A percentile compares a stretch with the other conserved stretches of the same genome.
phyloP scores from a whole-genome alignment of 2,797 vertebrate genomes.

The Epinephelus awoara region DNA sequence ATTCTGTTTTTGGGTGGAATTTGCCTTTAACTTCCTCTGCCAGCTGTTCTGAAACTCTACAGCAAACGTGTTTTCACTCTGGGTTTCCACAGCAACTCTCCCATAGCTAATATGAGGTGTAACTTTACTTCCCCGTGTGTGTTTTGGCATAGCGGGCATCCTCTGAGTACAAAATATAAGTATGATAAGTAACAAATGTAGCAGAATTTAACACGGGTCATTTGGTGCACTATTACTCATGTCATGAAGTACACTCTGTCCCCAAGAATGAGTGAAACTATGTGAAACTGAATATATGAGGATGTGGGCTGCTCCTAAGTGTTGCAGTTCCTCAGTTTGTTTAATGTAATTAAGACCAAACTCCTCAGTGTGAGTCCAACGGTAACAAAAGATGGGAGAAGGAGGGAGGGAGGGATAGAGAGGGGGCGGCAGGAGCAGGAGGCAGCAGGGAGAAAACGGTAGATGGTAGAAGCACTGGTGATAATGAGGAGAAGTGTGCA shows the following conservation, averaged over 20 bases:
- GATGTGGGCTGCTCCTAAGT: conserved; percentile 44
- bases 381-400: conserved; percentile 28
- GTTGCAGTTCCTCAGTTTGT: conserved; percentile 47
- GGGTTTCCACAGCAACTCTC: conserved; percentile 59
- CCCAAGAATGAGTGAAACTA: conserved; percentile 13
- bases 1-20: conserved; percentile 52
- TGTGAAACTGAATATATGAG: conserved; percentile 38
- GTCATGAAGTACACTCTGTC: conserved; percentile 13
- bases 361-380: conserved; percentile 35
- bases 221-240: conserved; percentile 38
- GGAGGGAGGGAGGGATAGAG: background rate
- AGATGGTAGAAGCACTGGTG: conserved; percentile 26
- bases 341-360: conserved; percentile 55
- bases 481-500: conserved; percentile 52
- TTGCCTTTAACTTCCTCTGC: conserved; percentile 50
- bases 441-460: background rate
- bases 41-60: conserved; percentile 53
- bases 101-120: conserved; percentile 60
- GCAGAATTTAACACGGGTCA: conserved; percentile 32
- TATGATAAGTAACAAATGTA: conserved; percentile 62
- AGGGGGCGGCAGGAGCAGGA: background rate
- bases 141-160: conserved; percentile 62
- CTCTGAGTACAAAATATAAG: conserved; percentile 50
- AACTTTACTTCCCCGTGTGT: conserved; percentile 62
- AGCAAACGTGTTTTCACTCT: conserved; percentile 56